Conservation (phyloP, 2,888 invertebrate genomes). For the Phalera bucephala region DNA sequence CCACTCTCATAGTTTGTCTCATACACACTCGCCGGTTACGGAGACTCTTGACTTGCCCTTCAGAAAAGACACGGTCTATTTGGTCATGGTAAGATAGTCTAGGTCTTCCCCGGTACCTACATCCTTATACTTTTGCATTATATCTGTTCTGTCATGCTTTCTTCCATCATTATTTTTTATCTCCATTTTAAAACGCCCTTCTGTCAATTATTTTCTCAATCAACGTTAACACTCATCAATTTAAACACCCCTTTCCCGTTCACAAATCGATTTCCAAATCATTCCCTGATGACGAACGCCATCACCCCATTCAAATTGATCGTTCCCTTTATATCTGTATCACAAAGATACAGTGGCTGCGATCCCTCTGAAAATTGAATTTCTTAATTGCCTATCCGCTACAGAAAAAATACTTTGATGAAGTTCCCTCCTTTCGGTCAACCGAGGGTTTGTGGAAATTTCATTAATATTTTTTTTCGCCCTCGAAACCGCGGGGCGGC, state of each 20-base stretch:
- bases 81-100: too few species aligned
- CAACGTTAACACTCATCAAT: neutral
- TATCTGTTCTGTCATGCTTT: too few species aligned
- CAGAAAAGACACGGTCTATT: too few species aligned
- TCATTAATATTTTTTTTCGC: conserved; percentile 66
- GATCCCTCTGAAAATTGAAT: conserved; percentile 55
- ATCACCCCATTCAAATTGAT: conserved; percentile 5
- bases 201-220: neutral
- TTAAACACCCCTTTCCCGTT: conserved; percentile 10
- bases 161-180: too few species aligned
- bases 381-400: conserved; percentile 68
- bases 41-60: too few species aligned
- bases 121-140: too few species aligned
- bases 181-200: too few species aligned
- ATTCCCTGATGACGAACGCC: conserved; percentile 12
- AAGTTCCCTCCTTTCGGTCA: conserved; percentile 62
- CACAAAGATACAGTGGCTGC: neutral
- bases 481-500: conserved; percentile 40
- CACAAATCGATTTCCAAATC: conserved; percentile 20
- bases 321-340: conserved; percentile 1
- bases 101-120: too few species aligned
- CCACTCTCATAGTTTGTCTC: too few species aligned
- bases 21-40: too few species aligned
- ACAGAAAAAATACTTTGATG: conserved; percentile 64
- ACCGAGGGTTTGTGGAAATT: conserved; percentile 59